Conservation (phyloP, 2,113 vertebrate species). For the Grus americana region DNA sequence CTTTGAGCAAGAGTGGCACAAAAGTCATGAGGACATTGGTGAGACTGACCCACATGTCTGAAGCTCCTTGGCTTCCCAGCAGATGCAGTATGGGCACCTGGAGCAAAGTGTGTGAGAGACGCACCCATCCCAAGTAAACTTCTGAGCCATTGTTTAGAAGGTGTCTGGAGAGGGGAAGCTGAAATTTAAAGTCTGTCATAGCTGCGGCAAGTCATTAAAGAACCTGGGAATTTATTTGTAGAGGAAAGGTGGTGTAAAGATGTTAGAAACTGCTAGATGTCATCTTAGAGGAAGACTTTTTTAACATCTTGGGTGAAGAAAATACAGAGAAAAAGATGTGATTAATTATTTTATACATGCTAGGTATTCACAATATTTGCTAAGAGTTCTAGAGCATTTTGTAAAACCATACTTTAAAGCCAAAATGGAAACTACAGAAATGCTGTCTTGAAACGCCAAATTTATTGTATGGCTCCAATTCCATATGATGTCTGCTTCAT, state of each 20-base stretch:
- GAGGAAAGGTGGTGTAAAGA: neutral
- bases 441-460: neutral
- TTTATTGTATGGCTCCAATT: neutral
- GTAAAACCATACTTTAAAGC: neutral
- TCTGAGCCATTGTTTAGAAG: neutral
- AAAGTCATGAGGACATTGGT: neutral
- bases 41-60: neutral
- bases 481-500: neutral
- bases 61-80: neutral
- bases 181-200: neutral
- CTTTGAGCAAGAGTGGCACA: neutral
- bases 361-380: neutral
- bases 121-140: neutral
- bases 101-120: neutral
- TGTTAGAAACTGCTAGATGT: neutral
- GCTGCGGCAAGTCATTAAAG: neutral
- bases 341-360: neutral
- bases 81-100: rapidly evolving
- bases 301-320: neutral
- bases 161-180: neutral
- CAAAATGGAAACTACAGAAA: neutral
- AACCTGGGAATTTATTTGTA: neutral
- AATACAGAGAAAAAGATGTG: neutral
- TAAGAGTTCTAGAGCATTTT: neutral
- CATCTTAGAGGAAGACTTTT: neutral